Evolutionary conservation across 2,113 vertebrate genomes (phyloP).

Genomic region (Alethe castanea): DNA sequence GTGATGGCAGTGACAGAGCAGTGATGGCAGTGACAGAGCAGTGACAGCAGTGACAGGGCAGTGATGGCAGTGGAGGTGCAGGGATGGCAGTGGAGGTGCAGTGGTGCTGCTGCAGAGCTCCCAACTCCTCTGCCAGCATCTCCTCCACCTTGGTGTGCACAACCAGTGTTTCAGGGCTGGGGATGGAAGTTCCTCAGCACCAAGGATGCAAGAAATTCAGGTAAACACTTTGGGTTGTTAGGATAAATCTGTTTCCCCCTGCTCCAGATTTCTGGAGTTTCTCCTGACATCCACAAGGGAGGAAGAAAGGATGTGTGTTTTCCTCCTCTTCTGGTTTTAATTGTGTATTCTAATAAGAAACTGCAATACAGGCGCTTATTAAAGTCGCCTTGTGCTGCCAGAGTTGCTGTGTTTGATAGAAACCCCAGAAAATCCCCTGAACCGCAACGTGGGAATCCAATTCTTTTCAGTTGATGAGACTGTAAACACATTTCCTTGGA

Average conservation of each 20-base stretch:
- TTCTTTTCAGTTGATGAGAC: slow-evolving; percentile 69
- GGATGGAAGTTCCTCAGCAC: not conserved
- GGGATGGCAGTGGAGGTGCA: rapidly evolving
- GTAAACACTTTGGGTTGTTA: rapidly evolving
- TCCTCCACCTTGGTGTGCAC: not conserved
- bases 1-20: rapidly evolving
- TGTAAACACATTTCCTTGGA: slow-evolving; percentile 71
- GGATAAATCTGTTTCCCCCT: not conserved
- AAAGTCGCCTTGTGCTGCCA: slow-evolving; percentile 15
- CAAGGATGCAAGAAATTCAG: not conserved
- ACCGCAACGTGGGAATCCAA: slow-evolving; percentile 56
- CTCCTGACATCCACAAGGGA: not conserved
- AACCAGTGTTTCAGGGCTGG: not conserved
- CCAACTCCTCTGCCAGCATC: not conserved
- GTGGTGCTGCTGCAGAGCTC: not conserved
- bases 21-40: not conserved
- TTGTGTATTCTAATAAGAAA: slow-evolving; percentile 45
- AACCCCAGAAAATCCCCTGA: slow-evolving; percentile 67
- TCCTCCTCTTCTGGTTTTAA: slow-evolving; percentile 34
- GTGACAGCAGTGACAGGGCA: no score
- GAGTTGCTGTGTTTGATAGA: slow-evolving; percentile 16
- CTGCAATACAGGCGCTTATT: not conserved
- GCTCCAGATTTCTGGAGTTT: not conserved
- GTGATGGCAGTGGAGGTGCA: rapidly evolving
- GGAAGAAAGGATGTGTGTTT: not conserved